Conservation (phyloP, 2,113 vertebrate species). For the Chrysochloris asiatica region DNA sequence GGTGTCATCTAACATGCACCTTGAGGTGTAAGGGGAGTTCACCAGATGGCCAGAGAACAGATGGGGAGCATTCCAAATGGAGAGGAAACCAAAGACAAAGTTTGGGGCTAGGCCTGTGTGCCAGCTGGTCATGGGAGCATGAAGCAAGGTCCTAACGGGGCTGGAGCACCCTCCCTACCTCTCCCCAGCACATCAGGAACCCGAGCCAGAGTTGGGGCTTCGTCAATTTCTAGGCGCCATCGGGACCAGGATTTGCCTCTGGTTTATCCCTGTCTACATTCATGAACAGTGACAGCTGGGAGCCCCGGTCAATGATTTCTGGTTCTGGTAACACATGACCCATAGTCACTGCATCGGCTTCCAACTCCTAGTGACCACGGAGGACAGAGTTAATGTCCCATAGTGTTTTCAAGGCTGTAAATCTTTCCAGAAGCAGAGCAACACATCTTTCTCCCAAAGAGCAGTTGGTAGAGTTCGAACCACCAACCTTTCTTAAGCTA, state of each 20-base stretch:
- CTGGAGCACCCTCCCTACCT: background rate
- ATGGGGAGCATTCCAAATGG: background rate
- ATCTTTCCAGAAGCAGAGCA: background rate
- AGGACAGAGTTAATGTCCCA: background rate
- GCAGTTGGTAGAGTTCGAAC: background rate
- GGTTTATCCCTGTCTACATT: background rate
- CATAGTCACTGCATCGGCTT: too few relatives aligned
- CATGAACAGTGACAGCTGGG: background rate
- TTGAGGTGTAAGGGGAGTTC: background rate
- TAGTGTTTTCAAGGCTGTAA: background rate
- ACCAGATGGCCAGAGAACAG: background rate
- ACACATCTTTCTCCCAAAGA: background rate
- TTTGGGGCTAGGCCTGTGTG: background rate
- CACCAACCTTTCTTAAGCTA: background rate
- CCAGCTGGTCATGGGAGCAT: background rate
- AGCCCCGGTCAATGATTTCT: background rate
- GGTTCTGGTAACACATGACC: background rate
- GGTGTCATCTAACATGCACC: background rate
- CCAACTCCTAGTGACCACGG: background rate
- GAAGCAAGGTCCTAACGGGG: background rate
- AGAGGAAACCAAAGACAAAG: background rate
- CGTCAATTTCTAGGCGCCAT: background rate
- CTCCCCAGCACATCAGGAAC: background rate
- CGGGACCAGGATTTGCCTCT: background rate
- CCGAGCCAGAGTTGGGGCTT: background rate